Evolutionary conservation across 1,140 invertebrate species (phyloP), one percentile per base, ranked within the genome.

Genomic region (Panonychus citri): DNA sequence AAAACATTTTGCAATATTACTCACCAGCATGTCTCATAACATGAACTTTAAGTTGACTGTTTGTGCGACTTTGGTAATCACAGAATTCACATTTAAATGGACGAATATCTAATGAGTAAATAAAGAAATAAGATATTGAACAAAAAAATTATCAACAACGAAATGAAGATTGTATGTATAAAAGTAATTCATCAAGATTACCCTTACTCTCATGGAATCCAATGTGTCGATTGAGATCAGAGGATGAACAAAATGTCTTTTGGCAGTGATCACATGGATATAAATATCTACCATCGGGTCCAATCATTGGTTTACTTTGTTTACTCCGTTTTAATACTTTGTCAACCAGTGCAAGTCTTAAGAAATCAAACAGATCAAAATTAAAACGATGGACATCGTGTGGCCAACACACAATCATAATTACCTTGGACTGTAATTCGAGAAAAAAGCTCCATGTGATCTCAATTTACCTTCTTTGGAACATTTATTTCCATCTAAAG

Each of bases 21-120:
- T 57, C 61, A 73, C 73, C 72, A 64, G 72, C 67, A 64, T 73
- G 73, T 40, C 71, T 60, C 69, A 74, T 70, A 67, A 72, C 71
- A 58, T 74, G 73, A 15, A 74, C 73, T 61, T 73, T 73, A 1
- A 74, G 63, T 60, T 74, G 72, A 57, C 71, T 73, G 60, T 71
- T 73, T 25, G 73, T 73, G 19, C 71, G 61, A 7, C 71, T 70
- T 57, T 68, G 71, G 60, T 73, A 74, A 55, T 70, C 68, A 64
- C 73, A 73, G 57, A 67, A 71, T 52, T 70, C 66, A 62, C 73
- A 74, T 61, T 73, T 72, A 63, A 70, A 73, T 19, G 71, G 71
- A 15, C 71, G 63, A 53, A 70, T 68, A 64, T 73, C 71, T 73
- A 62, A 24, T n/a, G n/a, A 67, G 63, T 55, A 12, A 46, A 55